A percentile compares a stretch with the other conserved stretches of the same genome.
phyloP scores from a whole-genome alignment of 2,797 vertebrate genomes.

The Sebastes nivosus region DNA sequence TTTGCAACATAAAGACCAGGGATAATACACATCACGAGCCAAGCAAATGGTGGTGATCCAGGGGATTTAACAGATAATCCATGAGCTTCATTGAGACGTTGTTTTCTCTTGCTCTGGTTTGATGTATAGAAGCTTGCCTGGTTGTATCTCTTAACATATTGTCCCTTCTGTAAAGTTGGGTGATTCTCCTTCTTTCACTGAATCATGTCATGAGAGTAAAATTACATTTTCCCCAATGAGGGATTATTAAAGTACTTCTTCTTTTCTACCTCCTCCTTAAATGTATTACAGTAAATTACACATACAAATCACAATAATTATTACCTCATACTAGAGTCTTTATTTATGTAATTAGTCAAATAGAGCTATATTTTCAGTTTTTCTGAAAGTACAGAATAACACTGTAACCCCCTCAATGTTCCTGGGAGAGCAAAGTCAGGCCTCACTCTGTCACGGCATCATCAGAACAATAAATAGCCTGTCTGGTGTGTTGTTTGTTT shows the following conservation, averaged over 20 bases:
- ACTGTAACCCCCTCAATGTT: too few relatives aligned
- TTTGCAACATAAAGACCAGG: conserved; percentile 15
- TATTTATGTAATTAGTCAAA: neutral
- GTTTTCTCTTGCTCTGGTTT: neutral
- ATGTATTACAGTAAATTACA: neutral
- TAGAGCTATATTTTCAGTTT: too few relatives aligned
- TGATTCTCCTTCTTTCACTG: neutral
- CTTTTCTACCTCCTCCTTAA: neutral
- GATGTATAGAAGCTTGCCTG: neutral
- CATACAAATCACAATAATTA: neutral
- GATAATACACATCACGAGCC: conserved; percentile 27
- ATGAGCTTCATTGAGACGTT: neutral
- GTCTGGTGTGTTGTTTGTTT: neutral
- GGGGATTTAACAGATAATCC: conserved; percentile 49
- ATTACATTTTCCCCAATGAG: neutral
- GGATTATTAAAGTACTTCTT: neutral
- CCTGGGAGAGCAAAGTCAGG: too few relatives aligned
- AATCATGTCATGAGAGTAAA: neutral
- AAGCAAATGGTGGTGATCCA: conserved; percentile 8
- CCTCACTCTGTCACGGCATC: too few relatives aligned
- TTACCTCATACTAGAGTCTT: neutral
- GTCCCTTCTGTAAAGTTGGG: neutral
- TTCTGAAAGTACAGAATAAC: too few relatives aligned
- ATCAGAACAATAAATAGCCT: too few relatives aligned
- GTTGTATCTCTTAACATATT: neutral